These are phyloP conservation scores for Eugnorisma glareosa DNA, from an alignment of 2,888 invertebrate species.

Conservation along the genomic window DNA sequence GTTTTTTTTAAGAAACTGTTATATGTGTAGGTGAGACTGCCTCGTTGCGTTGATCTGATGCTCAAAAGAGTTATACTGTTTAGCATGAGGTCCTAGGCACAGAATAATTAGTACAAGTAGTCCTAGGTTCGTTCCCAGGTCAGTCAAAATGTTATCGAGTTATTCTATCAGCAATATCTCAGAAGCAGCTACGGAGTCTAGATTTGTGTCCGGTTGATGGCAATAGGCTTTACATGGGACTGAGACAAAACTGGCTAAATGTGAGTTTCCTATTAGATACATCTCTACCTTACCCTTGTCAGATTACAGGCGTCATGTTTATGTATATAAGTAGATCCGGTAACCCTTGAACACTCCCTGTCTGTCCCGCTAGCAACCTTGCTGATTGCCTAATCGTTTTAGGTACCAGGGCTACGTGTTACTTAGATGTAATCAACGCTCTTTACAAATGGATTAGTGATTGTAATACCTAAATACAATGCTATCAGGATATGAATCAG, in stretches of 20 bases:
- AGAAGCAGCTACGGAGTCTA: background rate
- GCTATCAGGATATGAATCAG: slow-evolving; percentile 18
- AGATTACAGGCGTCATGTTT: background rate
- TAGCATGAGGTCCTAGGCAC: background rate
- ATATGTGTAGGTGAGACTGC: background rate
- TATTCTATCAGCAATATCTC: background rate
- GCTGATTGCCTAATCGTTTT: slow-evolving; percentile 12
- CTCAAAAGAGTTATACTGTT: background rate
- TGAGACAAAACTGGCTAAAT: background rate
- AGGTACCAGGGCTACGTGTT: background rate
- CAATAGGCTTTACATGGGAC: background rate
- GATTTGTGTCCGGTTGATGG: background rate
- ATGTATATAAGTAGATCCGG: no score
- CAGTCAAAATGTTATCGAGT: background rate
- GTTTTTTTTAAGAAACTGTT: background rate
- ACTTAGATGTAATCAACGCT: slow-evolving; percentile 4
- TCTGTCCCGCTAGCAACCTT: background rate
- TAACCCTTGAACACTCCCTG: background rate
- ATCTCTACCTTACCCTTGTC: background rate
- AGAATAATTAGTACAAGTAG: no score
- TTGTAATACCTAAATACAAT: background rate
- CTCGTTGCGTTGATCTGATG: background rate
- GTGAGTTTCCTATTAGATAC: background rate
- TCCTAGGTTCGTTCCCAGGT: background rate
- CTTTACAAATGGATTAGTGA: slow-evolving; percentile 7